Evolutionary conservation across 2,113 vertebrate genomes (phyloP), one percentile per base, ranked within the genome.

Genomic region (Ramphastos sulfuratus): DNA sequence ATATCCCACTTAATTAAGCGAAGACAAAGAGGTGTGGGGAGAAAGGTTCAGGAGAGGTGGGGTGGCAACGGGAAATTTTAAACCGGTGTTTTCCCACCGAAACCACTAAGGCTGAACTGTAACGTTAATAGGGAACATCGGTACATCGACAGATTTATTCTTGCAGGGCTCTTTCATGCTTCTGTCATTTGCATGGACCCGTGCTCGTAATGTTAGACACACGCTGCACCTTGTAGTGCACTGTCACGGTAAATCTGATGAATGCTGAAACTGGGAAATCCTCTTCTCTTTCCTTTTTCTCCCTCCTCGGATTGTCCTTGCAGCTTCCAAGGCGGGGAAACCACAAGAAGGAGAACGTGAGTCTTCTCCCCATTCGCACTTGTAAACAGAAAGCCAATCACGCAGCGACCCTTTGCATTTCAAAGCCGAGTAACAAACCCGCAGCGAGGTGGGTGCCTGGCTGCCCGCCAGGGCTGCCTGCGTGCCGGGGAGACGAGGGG

Each of bases 1-100:
- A 82, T 83, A 89, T 46, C 67, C 92, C 55, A 93, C 79, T 93
- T 91, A 95, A 95, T 96, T 96, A 96, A 91, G 87, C 28, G 79
- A 95, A 96, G 96, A 96, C 93, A 95, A 96, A 96, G 96, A 93
- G 93, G 90, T 91, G 87, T 77, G 79, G 79, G 92, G 93, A 95
- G 89, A 95, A 92, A 66, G 87, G 94, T 89, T 89, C 73, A 59
- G 66, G 37, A 88, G 88, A 92, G 92, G 90, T 96, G 93, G 90
- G 85, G 93, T 81, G 73, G 85, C 60, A 88, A 37, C 3, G 70
- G 76, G 90, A 81, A 91, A 93, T 96, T 92, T 95, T 93, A 92
- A 86, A 80, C 87, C 69, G 0, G 67, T 92, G 63, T 85, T 81
- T 95, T 95, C 87, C 78, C 67, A 77, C 69, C 60, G 84, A 92